phyloP scores from a whole-genome alignment of 2,888 invertebrate species.

The Drosophila demipolita region DNA sequence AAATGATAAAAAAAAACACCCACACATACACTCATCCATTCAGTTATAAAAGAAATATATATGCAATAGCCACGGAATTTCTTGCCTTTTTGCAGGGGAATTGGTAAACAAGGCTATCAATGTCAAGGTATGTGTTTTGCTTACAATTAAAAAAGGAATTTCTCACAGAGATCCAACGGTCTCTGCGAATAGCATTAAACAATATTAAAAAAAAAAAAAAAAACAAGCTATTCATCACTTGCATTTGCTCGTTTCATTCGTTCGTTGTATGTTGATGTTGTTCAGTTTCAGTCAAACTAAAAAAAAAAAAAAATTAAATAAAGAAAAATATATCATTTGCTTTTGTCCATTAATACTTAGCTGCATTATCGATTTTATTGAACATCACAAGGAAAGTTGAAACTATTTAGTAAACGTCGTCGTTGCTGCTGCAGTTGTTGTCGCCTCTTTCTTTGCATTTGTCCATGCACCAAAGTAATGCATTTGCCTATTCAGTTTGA shows the following conservation, averaged over 20 bases:
- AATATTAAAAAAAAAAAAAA: slow-evolving; percentile 25
- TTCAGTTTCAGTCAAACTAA: slow-evolving; percentile 41
- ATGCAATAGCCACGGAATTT: slow-evolving; percentile 85
- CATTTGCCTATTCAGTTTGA: slow-evolving; percentile 33
- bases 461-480: slow-evolving; percentile 35
- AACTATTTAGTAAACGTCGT: slow-evolving; percentile 18
- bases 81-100: slow-evolving; percentile 92
- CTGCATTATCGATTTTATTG: slow-evolving; percentile 38
- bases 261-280: slow-evolving; percentile 68
- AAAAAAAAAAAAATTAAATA: not conserved
- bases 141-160: slow-evolving; percentile 68
- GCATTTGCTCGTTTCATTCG: slow-evolving; percentile 71
- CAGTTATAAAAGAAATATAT: slow-evolving; percentile 71
- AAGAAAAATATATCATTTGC: slow-evolving; percentile 43
- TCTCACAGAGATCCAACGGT: slow-evolving; percentile 42
- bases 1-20: slow-evolving; percentile 17
- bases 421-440: slow-evolving; percentile 33
- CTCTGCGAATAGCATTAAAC: slow-evolving; percentile 43
- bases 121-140: slow-evolving; percentile 93
- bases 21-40: slow-evolving; percentile 57
- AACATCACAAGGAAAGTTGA: slow-evolving; percentile 28
- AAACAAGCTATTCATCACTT: slow-evolving; percentile 64
- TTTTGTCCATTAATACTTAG: slow-evolving; percentile 31
- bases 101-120: slow-evolving; percentile 98
- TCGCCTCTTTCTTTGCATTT: slow-evolving; percentile 46